Evolutionary conservation across 2,113 vertebrate species (phyloP), one percentile per base, ranked within the genome.

Genomic region (Otis tarda): DNA sequence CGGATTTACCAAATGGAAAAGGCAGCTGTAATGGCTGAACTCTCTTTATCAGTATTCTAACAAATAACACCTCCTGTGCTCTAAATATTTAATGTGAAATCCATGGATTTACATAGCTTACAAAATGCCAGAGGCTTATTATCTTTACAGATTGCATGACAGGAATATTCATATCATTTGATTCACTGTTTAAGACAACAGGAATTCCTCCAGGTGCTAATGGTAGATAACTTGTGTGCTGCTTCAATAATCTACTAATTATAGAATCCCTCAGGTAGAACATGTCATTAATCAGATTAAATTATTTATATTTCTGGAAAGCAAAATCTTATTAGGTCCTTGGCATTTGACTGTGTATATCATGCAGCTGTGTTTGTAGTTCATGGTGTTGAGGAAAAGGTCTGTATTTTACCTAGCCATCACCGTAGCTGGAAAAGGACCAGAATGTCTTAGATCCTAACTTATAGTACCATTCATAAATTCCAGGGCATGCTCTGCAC

Each of bases 41-140:
- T 97, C 69, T 94, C 91, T 97, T 98, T 97, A 97, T 98, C 97
- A 97, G 87, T 91, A 96, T 86, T 95, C 94, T 97, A 96, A 98
- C 97, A 98, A 98, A 98, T 96, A 98, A 98, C 85, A 97, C 94
- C 97, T 97, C 97, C 97, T 97, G 94, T 95, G 96, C 95, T 97
- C 98, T 98, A 98, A 98, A 98, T 98, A 98, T 98, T 98, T 98
- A 97, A 98, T 97, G 86, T 95, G 94, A 98, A 98, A 97, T 97
- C 97, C 96, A 96, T 96, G 97, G 97, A 97, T 98, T 98, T 98
- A 98, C 98, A 98, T 96, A 98, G 97, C 94, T 98, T 98, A 97
- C 92, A 98, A 98, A 98, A 98, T 98, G 97, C 97, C 97, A 98
- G 92, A 88, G 97, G 97, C 97, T 98, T 98, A 98, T 98, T 98